Evolutionary conservation across 92 coral and sea anemone genomes (phyloP), one percentile per base, ranked within the genome.

Genomic region (Anthopleura xanthogrammica): DNA sequence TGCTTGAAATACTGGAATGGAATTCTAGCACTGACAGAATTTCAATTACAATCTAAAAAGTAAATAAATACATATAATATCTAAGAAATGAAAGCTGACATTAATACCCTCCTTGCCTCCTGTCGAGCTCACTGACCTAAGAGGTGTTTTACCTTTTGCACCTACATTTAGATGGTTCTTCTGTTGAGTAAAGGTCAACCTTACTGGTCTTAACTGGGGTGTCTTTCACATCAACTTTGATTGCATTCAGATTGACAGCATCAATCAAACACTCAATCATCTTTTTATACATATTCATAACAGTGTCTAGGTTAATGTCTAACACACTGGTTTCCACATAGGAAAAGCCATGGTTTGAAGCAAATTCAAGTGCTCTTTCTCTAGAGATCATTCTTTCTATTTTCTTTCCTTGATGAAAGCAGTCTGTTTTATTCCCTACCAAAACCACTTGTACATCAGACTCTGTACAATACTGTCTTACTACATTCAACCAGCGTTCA

Each of bases 361-460:
- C 97, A 85, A 84, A 74, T 12, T 62, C 80, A 19, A 68, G 81
- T 16, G 89, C 94, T 46, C 62, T 80, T 70, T 89, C 79, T 2
- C 20, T 52, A 17, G 91, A 82, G 52, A 93, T 81, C 16, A 8
- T 11, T 72, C 97, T 80, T 20, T 73, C 23, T 4, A 39, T 60
- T n/a, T 23, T 75, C 81, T 79, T 83, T 17, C 71, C 70, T 23
- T 23, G 23, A 4, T 78, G 4, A 12, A 66, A 50, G 64, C 85
- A 79, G 77, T 93, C 97, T 12, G 75, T 80, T 81, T 93, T 93
- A 80, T 93, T 93, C 10, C 97, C 97, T 16, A 93, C 90, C 4
- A 88, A 52, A 50, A 93, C 78, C 40, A 93, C 83, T 54, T 78
- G 85, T 1, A 86, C 80, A 73, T 75, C 68, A 19, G 52, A 65